Evolutionary conservation across 2,888 invertebrate genomes (phyloP).

Genomic region (Phengaris arion): DNA sequence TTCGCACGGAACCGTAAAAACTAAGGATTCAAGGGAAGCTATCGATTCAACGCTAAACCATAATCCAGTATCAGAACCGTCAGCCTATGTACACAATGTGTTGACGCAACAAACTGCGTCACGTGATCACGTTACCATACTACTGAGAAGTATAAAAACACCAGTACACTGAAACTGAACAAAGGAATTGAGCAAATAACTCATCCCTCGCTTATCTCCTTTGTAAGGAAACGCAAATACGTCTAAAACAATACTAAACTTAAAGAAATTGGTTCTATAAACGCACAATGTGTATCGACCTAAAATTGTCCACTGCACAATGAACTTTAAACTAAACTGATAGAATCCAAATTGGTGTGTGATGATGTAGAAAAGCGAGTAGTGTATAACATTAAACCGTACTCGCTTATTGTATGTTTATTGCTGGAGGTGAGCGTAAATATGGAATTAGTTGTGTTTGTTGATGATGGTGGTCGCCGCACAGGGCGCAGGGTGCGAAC

Average conservation of each 20-base stretch:
- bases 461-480: conserved; percentile 74
- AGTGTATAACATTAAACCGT: conserved; percentile 56
- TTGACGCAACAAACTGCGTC: conserved; percentile 12
- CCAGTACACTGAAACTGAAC: conserved; percentile 46
- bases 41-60: not conserved
- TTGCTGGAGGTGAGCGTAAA: conserved; percentile 70
- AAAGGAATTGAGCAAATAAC: conserved; percentile 26
- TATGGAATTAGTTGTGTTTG: conserved; percentile 76
- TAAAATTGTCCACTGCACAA: not conserved
- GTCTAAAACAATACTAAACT: conserved; percentile 67
- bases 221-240: conserved; percentile 62
- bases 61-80: not conserved
- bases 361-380: conserved; percentile 44
- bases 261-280: conserved; percentile 65
- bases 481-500: conserved; percentile 57
- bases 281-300: conserved; percentile 37
- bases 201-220: conserved; percentile 51
- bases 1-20: too few relatives aligned
- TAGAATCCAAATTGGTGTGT: conserved; percentile 25
- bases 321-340: not conserved
- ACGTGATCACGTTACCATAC: conserved; percentile 15
- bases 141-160: conserved; percentile 35
- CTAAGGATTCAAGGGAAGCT: too few relatives aligned
- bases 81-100: conserved; percentile 7
- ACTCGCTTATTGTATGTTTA: conserved; percentile 71